Base-by-base conservation (phyloP, 2,113 vertebrate species). In the Nycticebus coucang region DNA sequence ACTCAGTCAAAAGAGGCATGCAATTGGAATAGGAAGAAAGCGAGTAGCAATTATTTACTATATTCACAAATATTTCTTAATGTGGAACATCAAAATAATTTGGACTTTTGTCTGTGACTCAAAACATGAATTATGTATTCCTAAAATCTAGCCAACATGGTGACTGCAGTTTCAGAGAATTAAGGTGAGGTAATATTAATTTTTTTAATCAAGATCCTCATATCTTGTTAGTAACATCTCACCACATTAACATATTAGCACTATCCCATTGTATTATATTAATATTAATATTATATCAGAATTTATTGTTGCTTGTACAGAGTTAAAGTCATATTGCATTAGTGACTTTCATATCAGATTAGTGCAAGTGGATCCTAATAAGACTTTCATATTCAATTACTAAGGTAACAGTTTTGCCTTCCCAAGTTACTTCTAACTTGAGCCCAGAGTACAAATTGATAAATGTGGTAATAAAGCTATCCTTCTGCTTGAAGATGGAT, bases 341-440 rank as follows among this genome's bases (percentile, higher is more conserved):
- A 98, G 98, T 97, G 96, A 98, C 97, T 98, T 98, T 98, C 98
- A 98, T 98, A 98, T 98, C 98, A 98, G 97, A 98, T 98, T 98
- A 98, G 97, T 92, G 93, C 93, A 97, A 98, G 88, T 97, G 78
- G 96, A 97, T 97, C 97, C 97, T 98, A 98, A 98, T 98, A 98
- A 98, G 97, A 97, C 97, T 98, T 98, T 98, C 95, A 84, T 4
- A 98, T 98, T 98, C 97, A 99, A 98, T 98, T 98, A 98, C 95
- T 95, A 97, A 97, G 97, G 97, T 98, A 98, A 98, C 96, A 97
- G 91, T 97, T 98, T 98, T 98, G 97, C 97, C 97, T 98, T 98
- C 98, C 95, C 97, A 97, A 98, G 97, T 97, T 93, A 97, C 94
- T 98, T 98, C 96, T 97, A 97, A 93, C 91, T 97, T 18, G 45